These are phyloP conservation scores for Hoplodrina blanda DNA, from an alignment of 2,888 invertebrate species.

Conservation along the genomic window DNA sequence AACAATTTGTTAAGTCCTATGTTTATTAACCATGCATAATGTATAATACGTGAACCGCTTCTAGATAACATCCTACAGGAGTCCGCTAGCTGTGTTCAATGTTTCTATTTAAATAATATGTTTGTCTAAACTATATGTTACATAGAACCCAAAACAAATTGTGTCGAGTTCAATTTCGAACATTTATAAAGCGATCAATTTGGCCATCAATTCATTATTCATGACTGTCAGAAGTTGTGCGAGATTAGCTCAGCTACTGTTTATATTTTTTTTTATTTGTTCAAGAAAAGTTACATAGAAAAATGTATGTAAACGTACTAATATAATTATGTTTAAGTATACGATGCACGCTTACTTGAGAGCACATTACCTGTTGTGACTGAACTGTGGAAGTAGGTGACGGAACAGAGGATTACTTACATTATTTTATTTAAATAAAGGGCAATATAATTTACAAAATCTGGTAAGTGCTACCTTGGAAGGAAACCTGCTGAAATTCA, in stretches of 20 bases:
- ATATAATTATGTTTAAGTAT: background rate
- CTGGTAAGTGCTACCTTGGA: background rate
- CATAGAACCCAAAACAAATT: slow-evolving; percentile 2
- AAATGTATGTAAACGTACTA: slow-evolving; percentile 1
- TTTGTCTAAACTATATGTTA: background rate
- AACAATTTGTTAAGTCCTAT: too few relatives aligned
- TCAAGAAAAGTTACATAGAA: too few relatives aligned
- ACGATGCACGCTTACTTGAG: background rate
- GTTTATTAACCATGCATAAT: too few relatives aligned
- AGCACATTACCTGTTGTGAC: background rate
- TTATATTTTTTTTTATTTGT: background rate
- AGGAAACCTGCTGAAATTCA: too few relatives aligned
- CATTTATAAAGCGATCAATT: slow-evolving; percentile 43
- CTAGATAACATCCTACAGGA: background rate
- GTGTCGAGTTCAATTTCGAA: slow-evolving; percentile 17
- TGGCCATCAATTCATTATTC: slow-evolving; percentile 49
- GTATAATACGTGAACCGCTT: background rate
- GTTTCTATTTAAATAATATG: background rate
- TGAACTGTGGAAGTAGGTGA: background rate
- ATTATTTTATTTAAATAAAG: background rate
- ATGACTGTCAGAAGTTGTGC: slow-evolving; percentile 12
- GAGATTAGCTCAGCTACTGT: slow-evolving; percentile 24
- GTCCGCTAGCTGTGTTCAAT: background rate
- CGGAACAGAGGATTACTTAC: background rate
- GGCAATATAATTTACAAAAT: background rate